Base-by-base conservation (phyloP, 2,888 invertebrate genomes). In the Drosophila robusta region DNA sequence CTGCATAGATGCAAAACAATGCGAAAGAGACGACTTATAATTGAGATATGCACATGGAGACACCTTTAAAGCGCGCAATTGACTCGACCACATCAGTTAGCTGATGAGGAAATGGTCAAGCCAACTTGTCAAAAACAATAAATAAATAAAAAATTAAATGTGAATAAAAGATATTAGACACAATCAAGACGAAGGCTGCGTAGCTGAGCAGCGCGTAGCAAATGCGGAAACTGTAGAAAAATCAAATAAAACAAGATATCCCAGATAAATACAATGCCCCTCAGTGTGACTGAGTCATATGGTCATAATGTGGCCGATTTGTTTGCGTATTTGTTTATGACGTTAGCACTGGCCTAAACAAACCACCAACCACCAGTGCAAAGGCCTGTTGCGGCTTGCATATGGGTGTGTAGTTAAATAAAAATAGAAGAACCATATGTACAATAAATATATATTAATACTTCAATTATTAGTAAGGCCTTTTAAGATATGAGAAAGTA, bases 191-290 rank as follows among this genome's bases (percentile, higher is more conserved):
- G 22, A 32, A 54, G 69, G 32, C 60, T 63, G 57, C 32, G 42
- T 39, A 29, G 26, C 44, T 60, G 8, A 29, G 8, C 7, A 47
- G 60, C 65, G 47, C 47, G 36, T 9, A n/a, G 44, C 50, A 34
- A 66, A 74, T 79, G 67, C 76, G 79, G 82, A 80, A 82, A 73
- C 66, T 16, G 26, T 44, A 26, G 36, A 56, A 36, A 70, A 57
- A 38, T 26, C 39, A 70, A 57, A 42, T 22, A 16, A 47, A 24
- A 26, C 36, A 46, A 34, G 34, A 45, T 38, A 52, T 46, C 32
- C 18, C 70, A 65, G 64, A 41, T 45, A 51, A 71, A 58, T 42
- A 62, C 46, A 39, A 46, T 46, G 2, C 16, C 14, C 0, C 26
- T 26, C 14, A 14, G 11, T 12, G 38, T 64, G 56, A 52, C 24